Conservation (phyloP, 2,113 vertebrate genomes). For the Pseudorasbora parva region DNA sequence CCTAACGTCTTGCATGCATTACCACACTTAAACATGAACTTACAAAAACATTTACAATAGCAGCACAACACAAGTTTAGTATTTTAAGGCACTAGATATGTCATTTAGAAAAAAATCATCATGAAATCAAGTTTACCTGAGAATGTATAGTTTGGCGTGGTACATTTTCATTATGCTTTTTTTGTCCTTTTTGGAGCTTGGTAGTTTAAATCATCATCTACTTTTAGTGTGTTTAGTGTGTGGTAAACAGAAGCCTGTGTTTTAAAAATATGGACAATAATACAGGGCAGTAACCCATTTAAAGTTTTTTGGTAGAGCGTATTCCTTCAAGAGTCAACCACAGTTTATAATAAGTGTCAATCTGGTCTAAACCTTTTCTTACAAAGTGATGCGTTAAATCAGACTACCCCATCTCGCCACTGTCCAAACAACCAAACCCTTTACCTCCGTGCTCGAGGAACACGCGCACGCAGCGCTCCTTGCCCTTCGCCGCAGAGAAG, state of each 20-base stretch:
- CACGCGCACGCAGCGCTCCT: slow-evolving; percentile 95
- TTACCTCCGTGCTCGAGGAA: slow-evolving; percentile 98
- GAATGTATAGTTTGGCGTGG: no score
- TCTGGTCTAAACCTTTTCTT: background rate
- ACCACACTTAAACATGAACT: slow-evolving; percentile 26
- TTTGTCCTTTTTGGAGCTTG: background rate
- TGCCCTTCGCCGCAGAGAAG: slow-evolving; percentile 95
- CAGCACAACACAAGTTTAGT: background rate
- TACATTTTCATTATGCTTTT: background rate
- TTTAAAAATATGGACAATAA: background rate
- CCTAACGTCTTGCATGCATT: slow-evolving; percentile 40
- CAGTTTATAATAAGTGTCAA: background rate
- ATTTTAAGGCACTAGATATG: background rate
- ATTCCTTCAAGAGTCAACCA: background rate
- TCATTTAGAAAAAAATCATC: background rate
- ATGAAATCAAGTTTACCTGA: background rate
- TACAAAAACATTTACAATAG: background rate
- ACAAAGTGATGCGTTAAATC: background rate
- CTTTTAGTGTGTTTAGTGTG: background rate
- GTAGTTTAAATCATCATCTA: background rate
- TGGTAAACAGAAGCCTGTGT: background rate
- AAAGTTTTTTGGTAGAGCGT: no score
- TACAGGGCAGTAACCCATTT: background rate
- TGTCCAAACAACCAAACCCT: background rate
- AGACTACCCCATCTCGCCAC: background rate